These are phyloP conservation scores for Muscicapa adusta DNA, from an alignment of 2,113 vertebrate genomes.

Conservation along the genomic window DNA sequence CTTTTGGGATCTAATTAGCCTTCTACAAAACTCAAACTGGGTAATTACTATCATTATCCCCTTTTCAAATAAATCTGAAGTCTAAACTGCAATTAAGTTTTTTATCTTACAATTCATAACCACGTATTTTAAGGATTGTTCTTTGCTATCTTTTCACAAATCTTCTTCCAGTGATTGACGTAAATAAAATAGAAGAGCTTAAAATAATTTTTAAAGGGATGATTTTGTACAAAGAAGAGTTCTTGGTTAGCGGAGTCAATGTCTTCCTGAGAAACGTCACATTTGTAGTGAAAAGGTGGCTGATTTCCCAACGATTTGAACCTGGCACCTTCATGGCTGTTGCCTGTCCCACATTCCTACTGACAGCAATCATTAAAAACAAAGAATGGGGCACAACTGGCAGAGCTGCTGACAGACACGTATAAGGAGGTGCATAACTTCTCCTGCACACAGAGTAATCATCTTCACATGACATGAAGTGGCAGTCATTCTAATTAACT, in stretches of 20 bases:
- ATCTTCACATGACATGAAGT: constrained; percentile 5
- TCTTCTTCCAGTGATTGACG: constrained; percentile 47
- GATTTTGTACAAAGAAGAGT: neutral
- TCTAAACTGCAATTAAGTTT: constrained; percentile 86
- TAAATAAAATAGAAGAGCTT: constrained; percentile 42
- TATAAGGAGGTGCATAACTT: neutral
- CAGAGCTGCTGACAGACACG: constrained; percentile 7
- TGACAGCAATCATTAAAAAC: neutral
- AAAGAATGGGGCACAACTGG: neutral
- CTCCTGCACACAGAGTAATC: constrained; percentile 11
- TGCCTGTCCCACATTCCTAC: neutral
- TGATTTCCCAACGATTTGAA: neutral
- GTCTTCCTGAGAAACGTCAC: neutral
- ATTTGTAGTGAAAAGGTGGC: neutral
- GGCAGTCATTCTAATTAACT: constrained; percentile 69
- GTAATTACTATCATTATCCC: constrained; percentile 87
- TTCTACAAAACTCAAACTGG: constrained; percentile 85
- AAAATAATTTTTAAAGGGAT: neutral
- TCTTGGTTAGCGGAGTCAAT: neutral
- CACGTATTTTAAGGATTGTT: constrained; percentile 68
- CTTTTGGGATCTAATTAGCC: constrained; percentile 85
- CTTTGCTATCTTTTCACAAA: constrained; percentile 61
- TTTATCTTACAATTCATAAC: constrained; percentile 75
- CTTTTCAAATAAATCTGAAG: constrained; percentile 87
- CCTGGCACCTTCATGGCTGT: neutral